Evolutionary conservation across 2,888 invertebrate species (phyloP), one percentile per base, ranked within the genome.

Genomic region (Cheilosia pagana): DNA sequence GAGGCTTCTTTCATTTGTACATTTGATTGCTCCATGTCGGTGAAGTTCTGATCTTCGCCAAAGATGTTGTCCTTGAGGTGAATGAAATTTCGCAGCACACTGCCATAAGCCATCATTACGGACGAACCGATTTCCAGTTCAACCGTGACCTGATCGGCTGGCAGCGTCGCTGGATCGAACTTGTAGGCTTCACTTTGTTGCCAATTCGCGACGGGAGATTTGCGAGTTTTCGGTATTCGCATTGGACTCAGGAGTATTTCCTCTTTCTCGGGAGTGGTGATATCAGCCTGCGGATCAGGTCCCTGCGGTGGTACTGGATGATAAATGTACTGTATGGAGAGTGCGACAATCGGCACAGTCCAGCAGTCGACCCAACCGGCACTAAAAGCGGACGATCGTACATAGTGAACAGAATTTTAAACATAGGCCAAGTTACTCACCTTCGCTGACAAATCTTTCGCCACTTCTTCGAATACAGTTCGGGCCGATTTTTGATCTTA

Each of bases 31-130:
- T 96, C 96, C 96, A 98, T 98, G 89, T 98, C 98, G 0, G 97
- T 97, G 89, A 98, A 98, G 25, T 94, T 94, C 92, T 99, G 98
- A 93, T 98, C 97, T 92, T 98, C 98, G 0, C 99, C 99, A 91
- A 99, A 98, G 87, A 99, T 97, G 90, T 99, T 99, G 92, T 99
- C 99, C 93, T 98, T 95, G 50, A 98, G 93, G 92, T 97, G 96
- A 89, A 98, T 95, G 88, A 98, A 96, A 90, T 97, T 96, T 71
- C 96, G 95, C 39, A 99, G 93, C 7, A 99, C 95, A 19, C 98
- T 96, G 3, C 99, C 99, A 89, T 98, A 99, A 0, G 98, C 94
- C 88, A 97, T 94, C 6, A 99, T 92, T 35, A 98, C 96, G 0
- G 98, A 98, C 0, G 98, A 98, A 0, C 98, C 98, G 39, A 99